These are phyloP conservation scores for Alectura lathami DNA, from an alignment of 2,113 vertebrate genomes.

Conservation along the genomic window DNA sequence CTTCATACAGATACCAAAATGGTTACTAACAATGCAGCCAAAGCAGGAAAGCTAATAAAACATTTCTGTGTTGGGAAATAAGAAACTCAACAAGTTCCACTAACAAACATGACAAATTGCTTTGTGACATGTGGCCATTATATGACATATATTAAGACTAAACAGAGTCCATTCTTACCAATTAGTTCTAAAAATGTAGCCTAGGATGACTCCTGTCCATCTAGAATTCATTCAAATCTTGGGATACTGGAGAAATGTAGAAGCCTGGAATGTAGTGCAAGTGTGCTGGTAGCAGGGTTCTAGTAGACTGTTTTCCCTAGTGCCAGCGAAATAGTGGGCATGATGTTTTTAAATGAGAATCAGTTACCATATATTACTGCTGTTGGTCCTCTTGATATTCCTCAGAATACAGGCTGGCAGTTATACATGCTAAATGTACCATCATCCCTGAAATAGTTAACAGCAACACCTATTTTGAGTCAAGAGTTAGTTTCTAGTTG, in stretches of 20 bases:
- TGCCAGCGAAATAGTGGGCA: neutral
- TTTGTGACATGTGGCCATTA: neutral
- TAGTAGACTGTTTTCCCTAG: neutral
- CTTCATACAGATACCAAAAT: neutral
- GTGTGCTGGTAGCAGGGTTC: neutral
- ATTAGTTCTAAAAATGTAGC: neutral
- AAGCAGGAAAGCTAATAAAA: neutral
- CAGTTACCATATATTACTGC: neutral
- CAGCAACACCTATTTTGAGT: neutral
- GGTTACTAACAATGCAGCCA: neutral
- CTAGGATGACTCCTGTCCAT: neutral
- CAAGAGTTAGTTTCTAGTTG: neutral
- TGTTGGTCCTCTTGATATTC: neutral
- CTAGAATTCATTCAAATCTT: neutral
- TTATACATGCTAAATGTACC: neutral
- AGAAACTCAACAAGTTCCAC: neutral
- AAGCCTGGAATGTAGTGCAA: neutral
- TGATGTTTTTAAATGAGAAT: neutral
- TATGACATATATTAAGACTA: neutral
- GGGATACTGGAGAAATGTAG: neutral
- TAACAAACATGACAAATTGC: rapidly evolving
- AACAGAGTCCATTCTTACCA: neutral
- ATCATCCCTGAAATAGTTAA: neutral
- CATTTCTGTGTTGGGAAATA: neutral
- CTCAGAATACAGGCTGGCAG: neutral